phyloP scores from a whole-genome alignment of 30 jellyfish, hydroid and myxozoan species.

The Morbakka virulenta region DNA sequence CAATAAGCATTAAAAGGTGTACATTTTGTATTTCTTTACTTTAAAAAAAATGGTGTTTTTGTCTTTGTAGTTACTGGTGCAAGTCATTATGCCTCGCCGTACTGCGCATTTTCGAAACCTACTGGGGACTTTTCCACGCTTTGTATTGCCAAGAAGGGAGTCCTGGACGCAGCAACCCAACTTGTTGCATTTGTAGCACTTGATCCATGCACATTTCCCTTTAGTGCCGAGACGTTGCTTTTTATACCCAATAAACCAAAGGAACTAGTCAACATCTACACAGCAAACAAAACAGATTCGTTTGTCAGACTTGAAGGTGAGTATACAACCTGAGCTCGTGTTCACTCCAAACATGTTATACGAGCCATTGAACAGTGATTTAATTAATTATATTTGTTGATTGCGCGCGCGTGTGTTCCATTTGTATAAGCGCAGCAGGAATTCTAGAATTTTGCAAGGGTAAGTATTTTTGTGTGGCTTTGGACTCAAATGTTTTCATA shows the following conservation, averaged over 20 bases:
- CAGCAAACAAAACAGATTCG: conserved; percentile 53
- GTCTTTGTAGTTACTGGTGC: conserved; percentile 77
- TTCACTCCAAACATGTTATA: no score
- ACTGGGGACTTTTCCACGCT: conserved; percentile 62
- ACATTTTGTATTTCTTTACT: no score
- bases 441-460: no score
- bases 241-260: background rate
- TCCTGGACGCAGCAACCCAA: conserved; percentile 18
- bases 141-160: conserved; percentile 36
- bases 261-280: conserved; percentile 27
- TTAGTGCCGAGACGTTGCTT: conserved; percentile 46
- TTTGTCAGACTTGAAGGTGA: conserved; percentile 55
- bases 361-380: no score
- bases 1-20: no score
- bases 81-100: conserved; percentile 51
- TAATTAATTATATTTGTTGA: no score
- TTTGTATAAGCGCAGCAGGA: no score
- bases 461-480: no score
- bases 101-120: conserved; percentile 38
- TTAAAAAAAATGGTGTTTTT: no score
- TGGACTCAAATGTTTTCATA: no score
- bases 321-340: no score
- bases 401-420: no score
- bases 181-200: conserved; percentile 39
- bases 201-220: conserved; percentile 59